phyloP scores from a whole-genome alignment of 2,797 vertebrate genomes.

The Lateolabrax maculatus region DNA sequence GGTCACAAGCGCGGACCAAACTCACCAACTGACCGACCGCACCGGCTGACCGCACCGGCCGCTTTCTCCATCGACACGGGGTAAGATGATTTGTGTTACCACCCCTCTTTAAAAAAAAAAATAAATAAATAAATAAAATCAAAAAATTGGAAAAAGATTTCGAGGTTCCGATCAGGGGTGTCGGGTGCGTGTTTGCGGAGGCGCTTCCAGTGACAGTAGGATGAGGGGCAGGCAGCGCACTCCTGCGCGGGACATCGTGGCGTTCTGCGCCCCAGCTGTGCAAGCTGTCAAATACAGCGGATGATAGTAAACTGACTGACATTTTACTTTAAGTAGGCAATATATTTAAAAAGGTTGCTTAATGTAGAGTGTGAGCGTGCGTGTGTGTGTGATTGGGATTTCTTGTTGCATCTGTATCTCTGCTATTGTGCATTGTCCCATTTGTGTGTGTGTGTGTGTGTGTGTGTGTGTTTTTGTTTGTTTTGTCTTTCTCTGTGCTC shows the following conservation, averaged over 20 bases:
- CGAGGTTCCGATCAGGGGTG: slow-evolving; percentile 39
- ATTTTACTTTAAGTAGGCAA: slow-evolving; percentile 1
- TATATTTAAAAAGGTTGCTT: neutral
- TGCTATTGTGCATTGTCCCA: no score
- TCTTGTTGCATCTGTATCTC: slow-evolving; percentile 25
- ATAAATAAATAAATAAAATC: neutral
- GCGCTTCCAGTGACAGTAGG: slow-evolving; percentile 37
- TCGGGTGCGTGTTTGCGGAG: slow-evolving; percentile 34
- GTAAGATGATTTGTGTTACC: slow-evolving; percentile 60
- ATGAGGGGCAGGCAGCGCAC: slow-evolving; percentile 21
- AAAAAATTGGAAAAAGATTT: no score
- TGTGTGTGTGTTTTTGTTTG: neutral
- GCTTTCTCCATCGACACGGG: slow-evolving; percentile 56
- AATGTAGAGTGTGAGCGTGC: neutral
- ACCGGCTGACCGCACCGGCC: slow-evolving; percentile 25
- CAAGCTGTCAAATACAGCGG: neutral
- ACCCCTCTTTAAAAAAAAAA: neutral
- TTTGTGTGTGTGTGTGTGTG: slow-evolving; percentile 1
- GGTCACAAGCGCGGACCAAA: slow-evolving; percentile 16
- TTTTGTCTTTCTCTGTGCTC: slow-evolving; percentile 15
- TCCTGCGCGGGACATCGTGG: slow-evolving; percentile 61
- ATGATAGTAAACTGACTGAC: neutral
- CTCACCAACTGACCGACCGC: slow-evolving; percentile 6
- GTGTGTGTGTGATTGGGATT: neutral
- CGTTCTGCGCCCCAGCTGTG: slow-evolving; percentile 21